phyloP scores from a whole-genome alignment of 2,113 vertebrate genomes.

The Equus quagga region DNA sequence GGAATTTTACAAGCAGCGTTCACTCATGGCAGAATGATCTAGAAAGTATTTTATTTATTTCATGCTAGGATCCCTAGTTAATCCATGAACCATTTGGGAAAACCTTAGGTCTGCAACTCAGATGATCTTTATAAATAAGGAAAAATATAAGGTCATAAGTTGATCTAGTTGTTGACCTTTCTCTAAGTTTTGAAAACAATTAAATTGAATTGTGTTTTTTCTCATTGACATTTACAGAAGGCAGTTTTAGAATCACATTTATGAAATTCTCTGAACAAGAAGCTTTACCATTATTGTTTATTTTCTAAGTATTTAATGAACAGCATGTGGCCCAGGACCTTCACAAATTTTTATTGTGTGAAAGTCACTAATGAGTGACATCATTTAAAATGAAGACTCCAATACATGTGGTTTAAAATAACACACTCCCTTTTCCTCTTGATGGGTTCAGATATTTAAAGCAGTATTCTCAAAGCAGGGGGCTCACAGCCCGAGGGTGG shows the following conservation, averaged over 20 bases:
- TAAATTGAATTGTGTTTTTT: neutral
- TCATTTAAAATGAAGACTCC: neutral
- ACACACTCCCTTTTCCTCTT: neutral
- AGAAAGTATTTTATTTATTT: neutral
- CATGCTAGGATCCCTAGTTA: neutral
- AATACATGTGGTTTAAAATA: neutral
- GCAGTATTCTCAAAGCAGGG: neutral
- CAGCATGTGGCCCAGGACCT: neutral
- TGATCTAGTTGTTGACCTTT: neutral
- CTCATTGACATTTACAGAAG: neutral
- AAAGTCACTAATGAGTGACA: neutral
- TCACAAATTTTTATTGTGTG: neutral
- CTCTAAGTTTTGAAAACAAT: neutral
- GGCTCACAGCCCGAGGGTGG: neutral
- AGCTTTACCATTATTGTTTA: slow-evolving; percentile 7
- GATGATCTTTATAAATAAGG: neutral
- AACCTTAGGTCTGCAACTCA: neutral
- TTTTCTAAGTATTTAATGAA: neutral
- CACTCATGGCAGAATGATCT: neutral
- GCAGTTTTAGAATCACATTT: neutral
- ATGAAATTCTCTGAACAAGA: neutral
- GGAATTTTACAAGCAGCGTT: neutral
- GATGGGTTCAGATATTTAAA: neutral
- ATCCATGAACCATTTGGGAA: neutral
- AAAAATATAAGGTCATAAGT: neutral